Percentiles rank a stretch among this genome's conserved stretches.
These are phyloP conservation scores for Vanacampus margaritifer DNA, from an alignment of 2,113 vertebrate genomes.

Conservation along the genomic window DNA sequence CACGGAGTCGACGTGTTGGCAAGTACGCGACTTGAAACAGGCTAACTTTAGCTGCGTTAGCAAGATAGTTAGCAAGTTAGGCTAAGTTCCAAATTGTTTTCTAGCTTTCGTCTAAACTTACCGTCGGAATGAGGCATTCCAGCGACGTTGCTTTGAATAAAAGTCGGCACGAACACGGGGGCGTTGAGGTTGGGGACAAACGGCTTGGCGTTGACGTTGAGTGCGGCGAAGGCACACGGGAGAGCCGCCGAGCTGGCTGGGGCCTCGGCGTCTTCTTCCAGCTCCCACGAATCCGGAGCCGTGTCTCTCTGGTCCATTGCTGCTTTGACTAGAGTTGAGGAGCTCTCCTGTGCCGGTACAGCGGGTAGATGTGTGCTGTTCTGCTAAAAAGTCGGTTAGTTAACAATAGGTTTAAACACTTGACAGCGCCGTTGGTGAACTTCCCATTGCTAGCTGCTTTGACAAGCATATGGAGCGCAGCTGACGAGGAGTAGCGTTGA, in stretches of 20 bases:
- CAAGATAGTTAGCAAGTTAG: conserved; percentile 48
- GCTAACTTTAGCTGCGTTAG: conserved; percentile 61
- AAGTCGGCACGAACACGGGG: conserved; percentile 89
- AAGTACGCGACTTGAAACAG: conserved; percentile 19
- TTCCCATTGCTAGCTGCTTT: conserved; percentile 60
- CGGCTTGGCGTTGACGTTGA: conserved; percentile 95
- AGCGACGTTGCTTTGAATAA: conserved; percentile 62
- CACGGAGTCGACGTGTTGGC: conserved; percentile 47
- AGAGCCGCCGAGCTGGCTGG: conserved; percentile 78
- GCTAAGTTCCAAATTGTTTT: conserved; percentile 56
- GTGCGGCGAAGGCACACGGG: conserved; percentile 83
- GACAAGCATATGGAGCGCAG: conserved; percentile 54
- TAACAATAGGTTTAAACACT: conserved; percentile 48
- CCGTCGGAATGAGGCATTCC: conserved; percentile 57
- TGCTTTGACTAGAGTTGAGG: conserved; percentile 44
- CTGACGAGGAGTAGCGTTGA: conserved; percentile 38
- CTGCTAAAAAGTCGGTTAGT: conserved; percentile 9
- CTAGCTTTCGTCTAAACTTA: conserved; percentile 21
- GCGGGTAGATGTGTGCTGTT: background rate
- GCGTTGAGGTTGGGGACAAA: conserved; percentile 94
- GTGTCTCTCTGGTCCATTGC: conserved; percentile 85
- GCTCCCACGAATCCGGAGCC: conserved; percentile 98
- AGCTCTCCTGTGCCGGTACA: conserved; percentile 9
- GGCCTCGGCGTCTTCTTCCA: conserved; percentile 90
- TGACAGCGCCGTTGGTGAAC: conserved; percentile 36